Base-by-base conservation (phyloP, 2,113 vertebrate species). In the Archilochus colubris region DNA sequence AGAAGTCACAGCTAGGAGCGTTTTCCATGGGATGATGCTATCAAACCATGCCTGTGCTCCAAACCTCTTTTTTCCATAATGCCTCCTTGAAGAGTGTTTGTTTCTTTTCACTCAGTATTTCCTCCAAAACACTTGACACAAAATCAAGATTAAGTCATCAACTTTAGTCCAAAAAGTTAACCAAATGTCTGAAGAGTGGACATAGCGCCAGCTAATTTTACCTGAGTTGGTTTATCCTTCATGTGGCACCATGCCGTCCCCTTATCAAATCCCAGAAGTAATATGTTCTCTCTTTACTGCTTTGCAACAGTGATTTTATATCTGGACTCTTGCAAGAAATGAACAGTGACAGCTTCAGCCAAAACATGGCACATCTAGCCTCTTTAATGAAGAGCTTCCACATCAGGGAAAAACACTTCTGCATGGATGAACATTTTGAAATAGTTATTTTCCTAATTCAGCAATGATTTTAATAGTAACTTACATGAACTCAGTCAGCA, bases 321-420 rank as follows among this genome's bases (percentile, higher is more conserved):
- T 82, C 30, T 69, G 76, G 58, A 50, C 50, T 82, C 51, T 44
- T 82, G 68, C 15, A 66, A 73, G 51, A 73, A 85, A 80, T 66
- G 11, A 80, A 27, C 58, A 82, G 70, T 79, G 72, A 82, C 75
- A 82, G 63, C 68, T 90, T 73, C 75, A 76, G 75, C 75, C 58
- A 80, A 57, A 88, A 79, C 88, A 80, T 0, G 1, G 33, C 61
- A 61, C 33, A 40, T 77, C 67, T 88, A 16, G 73, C 43, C 82
- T 64, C 31, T 82, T 61, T 73, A 82, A 66, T 18, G 16, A 90
- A 59, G 62, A 38, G 31, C 67, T 68, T 75, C 74, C 44, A 23
- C 38, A 28, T 78, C 17, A 51, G 38, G 53, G 51, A 6, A 75
- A 51, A 69, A 14, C 36, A 38, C 67, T 82, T 63, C 30, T 73